A percentile compares a stretch with the other conserved stretches of the same genome.
Conservation (phyloP, 2,888 invertebrate genomes). For the Machimus atricapillus region DNA sequence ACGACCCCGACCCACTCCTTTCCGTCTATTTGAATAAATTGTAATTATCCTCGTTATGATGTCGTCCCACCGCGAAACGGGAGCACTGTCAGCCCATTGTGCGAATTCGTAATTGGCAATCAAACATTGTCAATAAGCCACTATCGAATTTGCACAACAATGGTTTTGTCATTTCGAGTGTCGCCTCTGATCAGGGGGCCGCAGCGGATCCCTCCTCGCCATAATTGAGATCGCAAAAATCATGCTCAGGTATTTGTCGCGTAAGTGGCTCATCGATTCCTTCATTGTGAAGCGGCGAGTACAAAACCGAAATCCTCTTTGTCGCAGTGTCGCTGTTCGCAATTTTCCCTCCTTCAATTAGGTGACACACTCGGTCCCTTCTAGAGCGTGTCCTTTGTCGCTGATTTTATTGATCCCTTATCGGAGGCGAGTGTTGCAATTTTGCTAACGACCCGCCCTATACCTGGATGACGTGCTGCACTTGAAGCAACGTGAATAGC, state of each 20-base stretch:
- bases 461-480: neutral
- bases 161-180: neutral
- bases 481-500: neutral
- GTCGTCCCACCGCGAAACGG: neutral
- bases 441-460: neutral
- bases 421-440: neutral
- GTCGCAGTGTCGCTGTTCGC: slow-evolving; percentile 9
- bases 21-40: neutral
- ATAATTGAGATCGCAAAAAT: slow-evolving; percentile 33
- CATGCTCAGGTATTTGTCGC: slow-evolving; percentile 28
- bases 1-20: neutral
- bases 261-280: slow-evolving; percentile 25
- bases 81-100: neutral
- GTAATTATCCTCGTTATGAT: neutral
- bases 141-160: slow-evolving; percentile 24
- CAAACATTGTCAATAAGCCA: slow-evolving; percentile 37
- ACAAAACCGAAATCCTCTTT: slow-evolving; percentile 25
- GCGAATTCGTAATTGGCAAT: slow-evolving; percentile 33
- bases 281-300: neutral
- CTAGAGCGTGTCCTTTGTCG: neutral
- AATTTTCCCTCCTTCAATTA: slow-evolving; percentile 37
- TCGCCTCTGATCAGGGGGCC: neutral
- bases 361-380: slow-evolving; percentile 16
- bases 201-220: neutral
- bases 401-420: slow-evolving; percentile 24